These are phyloP conservation scores for Alviniconcha strummeri DNA, from an alignment of 2,888 invertebrate genomes.

Conservation along the genomic window DNA sequence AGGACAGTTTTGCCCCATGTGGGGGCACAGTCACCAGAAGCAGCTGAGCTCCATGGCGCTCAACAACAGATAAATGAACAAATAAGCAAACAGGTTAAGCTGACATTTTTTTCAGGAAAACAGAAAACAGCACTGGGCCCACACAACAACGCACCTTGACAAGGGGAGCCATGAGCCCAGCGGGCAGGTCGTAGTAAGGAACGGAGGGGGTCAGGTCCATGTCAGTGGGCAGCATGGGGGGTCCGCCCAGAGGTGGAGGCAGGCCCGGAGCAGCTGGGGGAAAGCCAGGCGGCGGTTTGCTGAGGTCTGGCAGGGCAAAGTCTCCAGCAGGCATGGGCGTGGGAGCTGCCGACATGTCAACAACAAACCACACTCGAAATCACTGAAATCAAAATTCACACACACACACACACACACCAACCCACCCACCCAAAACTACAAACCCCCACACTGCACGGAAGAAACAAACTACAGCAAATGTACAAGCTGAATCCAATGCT, in stretches of 20 bases:
- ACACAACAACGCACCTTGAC: conserved; percentile 80
- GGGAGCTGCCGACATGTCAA: conserved; percentile 29
- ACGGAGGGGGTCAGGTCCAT: conserved; percentile 84
- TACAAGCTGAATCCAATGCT: no score
- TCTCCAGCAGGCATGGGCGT: conserved; percentile 34
- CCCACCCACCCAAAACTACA: no score
- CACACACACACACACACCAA: conserved; percentile 3
- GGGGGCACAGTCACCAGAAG: no score
- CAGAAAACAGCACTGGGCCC: no score
- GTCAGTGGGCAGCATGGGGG: conserved; percentile 56
- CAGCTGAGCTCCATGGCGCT: no score
- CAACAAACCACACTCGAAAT: background rate
- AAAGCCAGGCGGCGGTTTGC: conserved; percentile 67
- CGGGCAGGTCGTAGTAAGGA: conserved; percentile 97
- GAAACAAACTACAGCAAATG: no score
- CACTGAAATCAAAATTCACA: background rate
- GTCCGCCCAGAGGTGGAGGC: conserved; percentile 56
- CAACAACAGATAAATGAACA: no score
- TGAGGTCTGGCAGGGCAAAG: conserved; percentile 59
- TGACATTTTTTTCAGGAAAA: no score
- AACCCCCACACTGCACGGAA: no score
- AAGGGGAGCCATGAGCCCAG: conserved; percentile 97
- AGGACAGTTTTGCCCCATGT: no score
- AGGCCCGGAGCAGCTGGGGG: conserved; percentile 67
- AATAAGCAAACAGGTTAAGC: no score